Base-by-base conservation (phyloP, 2,797 vertebrate species). In the Acomys russatus region DNA sequence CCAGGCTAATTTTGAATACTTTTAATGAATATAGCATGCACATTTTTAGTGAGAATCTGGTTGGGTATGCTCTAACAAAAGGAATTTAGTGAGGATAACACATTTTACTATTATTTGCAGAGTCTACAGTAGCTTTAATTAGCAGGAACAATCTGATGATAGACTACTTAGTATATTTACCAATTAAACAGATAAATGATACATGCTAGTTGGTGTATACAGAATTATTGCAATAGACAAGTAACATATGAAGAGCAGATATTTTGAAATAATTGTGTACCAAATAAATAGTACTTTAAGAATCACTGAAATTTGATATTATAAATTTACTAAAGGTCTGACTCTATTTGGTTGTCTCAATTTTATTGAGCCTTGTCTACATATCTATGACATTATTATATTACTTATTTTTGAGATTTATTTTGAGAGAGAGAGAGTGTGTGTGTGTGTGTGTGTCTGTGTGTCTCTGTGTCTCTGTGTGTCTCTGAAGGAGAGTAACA, bases 331-430 rank as follows among this genome's bases (percentile, higher is more conserved):
- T 3, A 70, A 87, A 56, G 44, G 61, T 88, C 68, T 64, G 86
- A 1, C n/a, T 66, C 0, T 74, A 14, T 76, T 93, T 89, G 12
- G 51, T 93, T 87, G 79, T 71, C 11, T 76, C 15, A 1, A 3
- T 80, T 94, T 96, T 90, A 35, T 17, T 90, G 22, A 92, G n/a
- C 14, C 80, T 84, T 38, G 5, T 86, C 8, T 80, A 30, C 30
- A 56, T 30, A 33, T 33, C 6, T 3, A 28, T 77, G 63, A 28
- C 6, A 71, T 66, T 92, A 94, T 44, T 79, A 1, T 17, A 56
- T 85, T n/a, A 56, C 71, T 71, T 87, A 35, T 86, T 71, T 86
- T 87, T 87, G 71, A 87, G 66, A 71, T 54, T 79, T 25, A 71
- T 71, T 71, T 71, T 59, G 56, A 15, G 14, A 15, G 14, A 59